Conservation (phyloP, 2,797 vertebrate genomes). For the Pteronotus mesoamericanus region DNA sequence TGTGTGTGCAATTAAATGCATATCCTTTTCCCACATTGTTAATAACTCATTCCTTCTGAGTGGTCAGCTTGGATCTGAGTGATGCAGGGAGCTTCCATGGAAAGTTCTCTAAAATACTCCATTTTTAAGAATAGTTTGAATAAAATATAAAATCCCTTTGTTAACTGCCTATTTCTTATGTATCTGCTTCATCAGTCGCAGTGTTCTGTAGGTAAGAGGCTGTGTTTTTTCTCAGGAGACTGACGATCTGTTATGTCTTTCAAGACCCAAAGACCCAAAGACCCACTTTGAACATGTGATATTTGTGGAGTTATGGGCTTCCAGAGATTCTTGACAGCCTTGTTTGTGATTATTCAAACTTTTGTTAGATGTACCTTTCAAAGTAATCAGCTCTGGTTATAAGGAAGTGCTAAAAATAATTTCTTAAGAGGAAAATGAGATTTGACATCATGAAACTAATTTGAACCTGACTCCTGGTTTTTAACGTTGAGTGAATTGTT, state of each 20-base stretch:
- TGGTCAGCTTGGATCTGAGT: background rate
- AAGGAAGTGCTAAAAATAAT: background rate
- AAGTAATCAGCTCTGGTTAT: background rate
- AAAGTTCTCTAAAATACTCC: background rate
- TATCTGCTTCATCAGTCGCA: background rate
- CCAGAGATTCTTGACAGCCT: background rate
- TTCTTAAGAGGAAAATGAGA: background rate
- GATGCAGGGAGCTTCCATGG: background rate
- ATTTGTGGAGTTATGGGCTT: background rate
- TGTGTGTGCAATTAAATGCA: background rate
- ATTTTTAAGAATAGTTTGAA: conserved; percentile 1
- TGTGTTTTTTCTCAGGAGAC: background rate
- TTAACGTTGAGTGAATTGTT: background rate
- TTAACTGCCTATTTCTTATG: background rate
- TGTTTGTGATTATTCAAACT: background rate
- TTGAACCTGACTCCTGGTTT: background rate
- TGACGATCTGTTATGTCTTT: background rate
- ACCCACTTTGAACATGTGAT: background rate
- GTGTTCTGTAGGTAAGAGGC: background rate
- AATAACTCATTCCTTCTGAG: background rate
- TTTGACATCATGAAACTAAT: background rate
- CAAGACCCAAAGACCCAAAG: background rate
- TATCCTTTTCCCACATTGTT: background rate
- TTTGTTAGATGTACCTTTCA: background rate
- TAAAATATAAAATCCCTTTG: background rate